Conservation (phyloP, 2,113 vertebrate species). For the Phalacrocorax carbo region DNA sequence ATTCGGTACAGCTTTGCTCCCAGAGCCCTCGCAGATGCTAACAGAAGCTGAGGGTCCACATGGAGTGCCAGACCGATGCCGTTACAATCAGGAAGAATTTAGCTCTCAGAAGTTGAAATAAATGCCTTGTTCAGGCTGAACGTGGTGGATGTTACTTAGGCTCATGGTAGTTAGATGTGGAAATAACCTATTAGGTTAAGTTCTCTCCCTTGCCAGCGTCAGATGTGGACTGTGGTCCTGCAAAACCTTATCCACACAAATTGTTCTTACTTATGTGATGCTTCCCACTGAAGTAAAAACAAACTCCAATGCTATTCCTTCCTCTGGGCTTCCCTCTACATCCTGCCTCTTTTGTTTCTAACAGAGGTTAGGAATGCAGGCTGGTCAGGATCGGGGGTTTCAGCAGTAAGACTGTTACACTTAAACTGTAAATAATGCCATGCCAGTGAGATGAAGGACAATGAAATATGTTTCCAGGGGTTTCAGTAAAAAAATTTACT, state of each 20-base stretch:
- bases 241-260: background rate
- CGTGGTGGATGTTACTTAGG: background rate
- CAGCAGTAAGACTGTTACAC: background rate
- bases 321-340: background rate
- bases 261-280: background rate
- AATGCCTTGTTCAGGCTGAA: background rate
- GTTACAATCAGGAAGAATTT: background rate
- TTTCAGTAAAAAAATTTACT: background rate
- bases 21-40: background rate
- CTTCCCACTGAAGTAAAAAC: background rate
- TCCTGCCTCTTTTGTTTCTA: slow-evolving; percentile 3
- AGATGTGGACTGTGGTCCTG: background rate
- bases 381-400: background rate
- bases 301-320: background rate
- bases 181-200: background rate
- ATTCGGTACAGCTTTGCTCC: background rate
- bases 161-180: background rate
- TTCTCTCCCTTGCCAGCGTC: background rate
- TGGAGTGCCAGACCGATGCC: background rate
- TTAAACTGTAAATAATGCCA: background rate
- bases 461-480: background rate
- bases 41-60: background rate
- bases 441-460: background rate
- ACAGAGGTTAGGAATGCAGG: background rate
- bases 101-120: background rate